These are phyloP conservation scores for Drosophila pruinosa DNA, from an alignment of 1,140 invertebrate genomes.

Conservation along the genomic window DNA sequence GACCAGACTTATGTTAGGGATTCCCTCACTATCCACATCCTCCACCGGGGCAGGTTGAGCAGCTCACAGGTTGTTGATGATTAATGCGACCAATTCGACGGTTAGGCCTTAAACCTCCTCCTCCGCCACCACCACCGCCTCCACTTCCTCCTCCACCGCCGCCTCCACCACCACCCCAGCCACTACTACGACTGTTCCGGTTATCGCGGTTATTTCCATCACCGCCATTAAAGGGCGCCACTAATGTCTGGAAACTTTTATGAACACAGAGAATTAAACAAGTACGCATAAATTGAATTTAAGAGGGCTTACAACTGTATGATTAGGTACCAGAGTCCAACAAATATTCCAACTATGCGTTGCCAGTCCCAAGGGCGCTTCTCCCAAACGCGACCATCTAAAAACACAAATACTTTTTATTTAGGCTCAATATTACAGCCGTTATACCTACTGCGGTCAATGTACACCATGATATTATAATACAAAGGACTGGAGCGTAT, in stretches of 20 bases:
- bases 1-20: neutral
- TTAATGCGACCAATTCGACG: conserved; percentile 60
- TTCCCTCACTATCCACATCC: conserved; percentile 62
- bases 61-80: conserved; percentile 31
- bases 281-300: neutral
- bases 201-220: conserved; percentile 22
- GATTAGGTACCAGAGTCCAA: conserved; percentile 55
- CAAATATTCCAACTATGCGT: conserved; percentile 57
- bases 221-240: conserved; percentile 54
- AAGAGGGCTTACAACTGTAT: conserved; percentile 52
- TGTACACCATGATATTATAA: conserved; percentile 26
- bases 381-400: conserved; percentile 73
- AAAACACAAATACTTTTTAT: neutral
- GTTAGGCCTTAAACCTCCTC: conserved; percentile 62
- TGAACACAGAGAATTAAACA: neutral
- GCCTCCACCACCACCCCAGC: conserved; percentile 39
- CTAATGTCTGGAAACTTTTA: conserved; percentile 46
- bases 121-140: conserved; percentile 32
- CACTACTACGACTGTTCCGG: conserved; percentile 25
- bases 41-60: conserved; percentile 39
- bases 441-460: neutral
- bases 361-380: conserved; percentile 67
- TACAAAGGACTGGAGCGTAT: neutral
- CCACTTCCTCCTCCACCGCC: conserved; percentile 49
- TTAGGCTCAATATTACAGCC: neutral